Conservation (phyloP, 1,140 invertebrate species). For the Condylostylus longicornis region DNA sequence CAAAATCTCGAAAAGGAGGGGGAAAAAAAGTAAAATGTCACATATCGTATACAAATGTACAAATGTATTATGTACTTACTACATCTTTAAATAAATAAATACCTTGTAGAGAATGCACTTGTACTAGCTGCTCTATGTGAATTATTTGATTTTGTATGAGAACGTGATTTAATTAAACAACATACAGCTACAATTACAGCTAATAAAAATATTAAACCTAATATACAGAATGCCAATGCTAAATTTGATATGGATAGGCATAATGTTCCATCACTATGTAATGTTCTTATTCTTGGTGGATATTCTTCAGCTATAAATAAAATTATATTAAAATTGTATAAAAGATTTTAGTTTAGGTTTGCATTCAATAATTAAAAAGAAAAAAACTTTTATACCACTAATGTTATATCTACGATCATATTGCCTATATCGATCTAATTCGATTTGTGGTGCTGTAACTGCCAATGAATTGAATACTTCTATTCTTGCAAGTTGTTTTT, state of each 20-base stretch:
- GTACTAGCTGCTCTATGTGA: conserved; percentile 9
- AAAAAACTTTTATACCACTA: conserved; percentile 18
- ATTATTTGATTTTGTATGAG: conserved; percentile 14
- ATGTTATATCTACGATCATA: conserved; percentile 28
- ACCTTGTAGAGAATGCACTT: conserved; percentile 12
- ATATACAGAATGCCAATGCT: conserved; percentile 49
- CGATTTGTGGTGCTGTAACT: conserved; percentile 58
- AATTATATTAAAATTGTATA: neutral
- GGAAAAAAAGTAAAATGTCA: conserved; percentile 3
- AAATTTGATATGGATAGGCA: conserved; percentile 55
- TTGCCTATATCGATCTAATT: conserved; percentile 37
- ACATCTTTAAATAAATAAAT: conserved; percentile 21
- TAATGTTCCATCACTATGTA: conserved; percentile 32
- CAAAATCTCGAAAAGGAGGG: too few species aligned
- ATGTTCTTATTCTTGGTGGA: conserved; percentile 15
- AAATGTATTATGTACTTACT: conserved; percentile 15
- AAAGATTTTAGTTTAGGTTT: neutral
- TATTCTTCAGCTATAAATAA: conserved; percentile 23
- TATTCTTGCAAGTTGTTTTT: conserved; percentile 41
- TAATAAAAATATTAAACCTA: conserved; percentile 48
- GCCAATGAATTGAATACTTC: conserved; percentile 65
- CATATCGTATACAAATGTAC: neutral
- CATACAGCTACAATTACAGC: conserved; percentile 49
- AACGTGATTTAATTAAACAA: conserved; percentile 42
- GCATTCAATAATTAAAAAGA: neutral